Evolutionary conservation across 2,113 vertebrate species (phyloP).

Genomic region (Columba livia): DNA sequence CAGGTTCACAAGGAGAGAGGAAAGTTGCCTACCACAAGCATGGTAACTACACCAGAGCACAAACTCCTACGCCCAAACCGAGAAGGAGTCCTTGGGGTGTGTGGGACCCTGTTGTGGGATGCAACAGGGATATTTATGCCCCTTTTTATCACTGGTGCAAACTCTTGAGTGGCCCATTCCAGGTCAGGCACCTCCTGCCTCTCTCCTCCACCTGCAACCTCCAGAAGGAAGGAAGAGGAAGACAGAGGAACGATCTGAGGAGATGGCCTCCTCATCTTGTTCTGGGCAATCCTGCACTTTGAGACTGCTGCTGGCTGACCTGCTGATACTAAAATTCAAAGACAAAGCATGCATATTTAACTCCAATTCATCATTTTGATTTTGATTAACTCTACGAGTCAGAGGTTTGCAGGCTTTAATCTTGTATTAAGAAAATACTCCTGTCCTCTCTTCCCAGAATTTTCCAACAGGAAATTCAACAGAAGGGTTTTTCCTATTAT

Average conservation of each 20-base stretch:
- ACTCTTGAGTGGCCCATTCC: rapidly evolving
- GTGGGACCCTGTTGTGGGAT: rapidly evolving
- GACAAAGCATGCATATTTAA: constrained; percentile 44
- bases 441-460: background rate
- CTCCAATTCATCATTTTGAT: constrained; percentile 45
- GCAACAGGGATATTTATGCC: background rate
- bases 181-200: background rate
- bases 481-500: background rate
- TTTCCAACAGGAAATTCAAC: background rate
- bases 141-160: background rate
- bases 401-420: constrained; percentile 32
- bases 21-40: background rate
- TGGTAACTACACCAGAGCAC: background rate
- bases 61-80: rapidly evolving
- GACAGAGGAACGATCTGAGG: background rate
- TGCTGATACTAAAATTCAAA: background rate
- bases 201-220: background rate
- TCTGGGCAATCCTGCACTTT: background rate
- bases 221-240: background rate
- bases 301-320: background rate
- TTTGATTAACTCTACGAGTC: constrained; percentile 51
- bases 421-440: constrained; percentile 31
- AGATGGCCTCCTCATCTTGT: background rate
- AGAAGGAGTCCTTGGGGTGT: background rate
- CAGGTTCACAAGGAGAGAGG: background rate